phyloP scores from a whole-genome alignment of 1,140 invertebrate species.

The Drosophila pachea region DNA sequence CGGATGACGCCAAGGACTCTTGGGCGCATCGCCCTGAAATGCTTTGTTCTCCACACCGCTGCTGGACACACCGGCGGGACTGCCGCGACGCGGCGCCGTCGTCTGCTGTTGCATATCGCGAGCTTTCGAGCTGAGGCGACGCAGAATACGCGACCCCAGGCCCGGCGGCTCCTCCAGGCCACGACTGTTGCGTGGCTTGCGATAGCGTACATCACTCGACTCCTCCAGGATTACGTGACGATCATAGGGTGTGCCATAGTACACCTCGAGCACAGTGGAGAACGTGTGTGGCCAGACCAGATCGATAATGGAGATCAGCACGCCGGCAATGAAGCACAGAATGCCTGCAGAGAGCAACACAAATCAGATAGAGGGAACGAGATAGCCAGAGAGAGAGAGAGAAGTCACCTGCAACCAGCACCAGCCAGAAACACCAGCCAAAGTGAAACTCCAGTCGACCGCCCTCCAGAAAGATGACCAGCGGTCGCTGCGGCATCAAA shows the following conservation, averaged over 20 bases:
- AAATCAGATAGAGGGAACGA: not conserved
- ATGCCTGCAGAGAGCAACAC: constrained; percentile 80
- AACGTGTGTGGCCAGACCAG: constrained; percentile 93
- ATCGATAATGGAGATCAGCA: constrained; percentile 89
- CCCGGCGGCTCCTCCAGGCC: constrained; percentile 82
- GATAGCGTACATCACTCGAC: constrained; percentile 87
- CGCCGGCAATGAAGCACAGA: constrained; percentile 86
- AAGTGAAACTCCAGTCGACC: constrained; percentile 88
- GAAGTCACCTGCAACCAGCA: constrained; percentile 88
- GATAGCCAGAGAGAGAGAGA: not conserved
- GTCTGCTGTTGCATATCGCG: constrained; percentile 74
- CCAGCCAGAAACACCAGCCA: constrained; percentile 96
- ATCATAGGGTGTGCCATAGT: constrained; percentile 96
- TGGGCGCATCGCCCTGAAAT: constrained; percentile 82
- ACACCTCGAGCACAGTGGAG: constrained; percentile 94
- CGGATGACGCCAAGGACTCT: constrained; percentile 82
- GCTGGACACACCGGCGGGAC: constrained; percentile 61
- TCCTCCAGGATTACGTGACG: constrained; percentile 94
- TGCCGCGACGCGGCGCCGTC: constrained; percentile 42
- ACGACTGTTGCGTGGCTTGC: constrained; percentile 81
- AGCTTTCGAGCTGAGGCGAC: constrained; percentile 83
- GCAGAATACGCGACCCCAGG: constrained; percentile 83
- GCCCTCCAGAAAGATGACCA: constrained; percentile 92
- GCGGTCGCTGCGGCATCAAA: constrained; percentile 88
- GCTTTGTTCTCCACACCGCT: constrained; percentile 81